A percentile compares a stretch with the other conserved stretches of the same genome.
These are phyloP conservation scores for Corella eumyota DNA, from an alignment of 23 tunicate species.

Conservation along the genomic window DNA sequence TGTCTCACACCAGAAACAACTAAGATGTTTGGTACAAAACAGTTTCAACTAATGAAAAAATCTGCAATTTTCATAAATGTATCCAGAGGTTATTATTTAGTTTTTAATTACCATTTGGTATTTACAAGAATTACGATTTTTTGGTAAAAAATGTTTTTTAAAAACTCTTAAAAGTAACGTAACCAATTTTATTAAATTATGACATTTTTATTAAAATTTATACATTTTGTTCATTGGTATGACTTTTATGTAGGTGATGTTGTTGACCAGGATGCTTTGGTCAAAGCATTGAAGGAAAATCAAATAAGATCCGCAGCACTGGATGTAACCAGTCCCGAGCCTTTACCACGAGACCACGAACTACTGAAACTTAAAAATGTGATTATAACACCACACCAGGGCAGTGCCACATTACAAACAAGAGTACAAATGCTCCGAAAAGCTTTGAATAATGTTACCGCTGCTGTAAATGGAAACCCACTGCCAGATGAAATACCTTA, in stretches of 20 bases:
- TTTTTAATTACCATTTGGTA: background rate
- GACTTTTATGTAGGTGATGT: constrained; percentile 58
- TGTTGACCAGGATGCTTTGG: constrained; percentile 72
- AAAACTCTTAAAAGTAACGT: too few relatives aligned
- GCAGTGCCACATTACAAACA: constrained; percentile 26
- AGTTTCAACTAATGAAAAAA: constrained; percentile 69
- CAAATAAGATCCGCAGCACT: constrained; percentile 57
- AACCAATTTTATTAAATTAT: too few relatives aligned
- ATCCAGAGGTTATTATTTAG: constrained; percentile 45
- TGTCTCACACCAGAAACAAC: constrained; percentile 57
- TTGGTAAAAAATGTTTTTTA: background rate
- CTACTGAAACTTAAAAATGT: constrained; percentile 45
- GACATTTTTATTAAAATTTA: too few relatives aligned
- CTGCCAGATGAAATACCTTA: constrained; percentile 43
- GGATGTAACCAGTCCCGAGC: constrained; percentile 86
- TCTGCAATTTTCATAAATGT: constrained; percentile 52
- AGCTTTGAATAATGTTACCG: constrained; percentile 34
- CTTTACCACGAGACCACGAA: constrained; percentile 66
- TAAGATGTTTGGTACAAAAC: constrained; percentile 40
- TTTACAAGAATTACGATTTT: background rate
- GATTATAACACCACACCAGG: constrained; percentile 55
- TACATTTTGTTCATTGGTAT: too few relatives aligned
- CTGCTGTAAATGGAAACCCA: constrained; percentile 30
- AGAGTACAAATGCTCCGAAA: constrained; percentile 20
- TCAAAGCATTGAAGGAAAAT: constrained; percentile 24